Conservation (phyloP, 92 coral and sea anemone genomes). For the Montipora capitata region DNA sequence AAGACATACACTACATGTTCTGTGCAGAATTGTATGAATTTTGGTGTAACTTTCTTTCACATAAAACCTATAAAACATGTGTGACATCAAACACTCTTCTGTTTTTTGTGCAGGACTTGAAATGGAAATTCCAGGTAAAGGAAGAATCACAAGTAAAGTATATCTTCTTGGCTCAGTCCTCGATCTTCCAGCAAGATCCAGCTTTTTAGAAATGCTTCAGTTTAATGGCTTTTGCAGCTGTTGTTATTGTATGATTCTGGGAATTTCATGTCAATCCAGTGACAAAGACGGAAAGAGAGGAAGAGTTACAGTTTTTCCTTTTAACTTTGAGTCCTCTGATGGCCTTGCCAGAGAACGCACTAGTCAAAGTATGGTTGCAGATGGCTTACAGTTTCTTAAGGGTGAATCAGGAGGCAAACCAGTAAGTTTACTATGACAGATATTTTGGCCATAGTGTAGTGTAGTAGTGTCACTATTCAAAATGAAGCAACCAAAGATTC, state of each 20-base stretch:
- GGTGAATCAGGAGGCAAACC: slow-evolving; percentile 26
- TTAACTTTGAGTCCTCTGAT: slow-evolving; percentile 21
- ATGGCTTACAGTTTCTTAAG: slow-evolving; percentile 19
- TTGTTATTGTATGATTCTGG: slow-evolving; percentile 23
- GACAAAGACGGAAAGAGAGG: slow-evolving; percentile 19
- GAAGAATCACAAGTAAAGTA: slow-evolving; percentile 12
- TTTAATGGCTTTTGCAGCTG: slow-evolving; percentile 54
- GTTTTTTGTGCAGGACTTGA: slow-evolving; percentile 2
- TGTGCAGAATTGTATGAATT: slow-evolving; percentile 27
- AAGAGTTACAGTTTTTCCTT: slow-evolving; percentile 37
- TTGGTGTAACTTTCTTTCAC: slow-evolving; percentile 25
- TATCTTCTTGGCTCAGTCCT: slow-evolving; percentile 31
- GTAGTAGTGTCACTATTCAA: slow-evolving; percentile 25
- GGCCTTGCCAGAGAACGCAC: slow-evolving; percentile 20
- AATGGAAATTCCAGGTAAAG: slow-evolving; percentile 21
- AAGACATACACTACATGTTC: slow-evolving; percentile 21
- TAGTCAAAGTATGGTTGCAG: slow-evolving; percentile 13
- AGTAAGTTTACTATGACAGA: slow-evolving; percentile 22
- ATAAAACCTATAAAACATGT: slow-evolving; percentile 26
- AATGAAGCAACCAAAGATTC: slow-evolving; percentile 25
- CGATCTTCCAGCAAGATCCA: slow-evolving; percentile 37
- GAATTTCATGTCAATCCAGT: slow-evolving; percentile 17
- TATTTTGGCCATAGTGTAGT: slow-evolving; percentile 19
- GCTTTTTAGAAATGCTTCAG: slow-evolving; percentile 37
- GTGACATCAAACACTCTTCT: slow-evolving; percentile 9